Conservation (phyloP, 2,113 vertebrate genomes). For the Empidonax alnorum region DNA sequence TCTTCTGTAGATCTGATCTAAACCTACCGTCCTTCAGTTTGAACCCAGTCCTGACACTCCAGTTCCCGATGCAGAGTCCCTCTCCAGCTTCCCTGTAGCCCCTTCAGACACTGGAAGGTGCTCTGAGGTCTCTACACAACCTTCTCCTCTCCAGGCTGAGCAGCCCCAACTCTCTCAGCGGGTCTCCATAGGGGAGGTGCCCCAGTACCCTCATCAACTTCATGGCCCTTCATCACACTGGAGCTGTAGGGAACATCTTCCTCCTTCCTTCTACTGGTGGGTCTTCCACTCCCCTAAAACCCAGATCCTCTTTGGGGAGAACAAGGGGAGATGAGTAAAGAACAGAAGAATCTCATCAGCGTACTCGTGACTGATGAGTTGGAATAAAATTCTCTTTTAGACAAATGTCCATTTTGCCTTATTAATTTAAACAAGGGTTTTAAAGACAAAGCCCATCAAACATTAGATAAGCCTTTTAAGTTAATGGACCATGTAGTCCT, state of each 20-base stretch:
- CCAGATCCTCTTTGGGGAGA: neutral
- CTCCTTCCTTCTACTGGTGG: neutral
- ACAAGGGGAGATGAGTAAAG: neutral
- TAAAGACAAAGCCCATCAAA: conserved; percentile 78
- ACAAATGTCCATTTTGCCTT: conserved; percentile 75
- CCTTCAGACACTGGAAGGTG: neutral
- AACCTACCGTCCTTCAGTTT: too few species aligned
- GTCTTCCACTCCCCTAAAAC: neutral
- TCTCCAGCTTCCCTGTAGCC: neutral
- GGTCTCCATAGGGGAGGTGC: neutral
- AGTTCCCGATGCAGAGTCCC: neutral
- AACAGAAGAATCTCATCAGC: neutral
- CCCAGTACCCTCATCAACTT: neutral
- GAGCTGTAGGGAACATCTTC: neutral
- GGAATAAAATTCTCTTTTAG: conserved; percentile 58
- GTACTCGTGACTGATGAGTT: conserved; percentile 44
- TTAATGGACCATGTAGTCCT: conserved; percentile 73
- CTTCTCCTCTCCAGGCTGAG: neutral
- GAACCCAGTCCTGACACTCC: neutral
- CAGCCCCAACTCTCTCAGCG: neutral
- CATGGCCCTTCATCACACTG: neutral
- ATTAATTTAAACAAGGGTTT: conserved; percentile 75
- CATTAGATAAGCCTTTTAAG: conserved; percentile 80
- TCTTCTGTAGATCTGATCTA: accelerated
- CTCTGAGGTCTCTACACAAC: neutral